Evolutionary conservation across 2,113 vertebrate genomes (phyloP).

Genomic region (Scopus umbretta): DNA sequence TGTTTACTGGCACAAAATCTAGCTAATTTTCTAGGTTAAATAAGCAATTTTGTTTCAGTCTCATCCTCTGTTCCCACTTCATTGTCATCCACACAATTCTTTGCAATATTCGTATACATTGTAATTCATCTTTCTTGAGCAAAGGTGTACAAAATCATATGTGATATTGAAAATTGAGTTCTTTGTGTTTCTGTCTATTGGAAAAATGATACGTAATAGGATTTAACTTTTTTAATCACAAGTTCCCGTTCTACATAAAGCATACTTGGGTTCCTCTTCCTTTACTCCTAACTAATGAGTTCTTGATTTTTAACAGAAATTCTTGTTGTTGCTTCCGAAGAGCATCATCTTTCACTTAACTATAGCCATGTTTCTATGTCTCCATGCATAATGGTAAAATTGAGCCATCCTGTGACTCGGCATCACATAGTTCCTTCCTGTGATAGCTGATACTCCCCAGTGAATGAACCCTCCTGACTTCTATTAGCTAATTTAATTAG

Average conservation of each 20-base stretch:
- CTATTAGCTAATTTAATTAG: background rate
- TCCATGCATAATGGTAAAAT: accelerated
- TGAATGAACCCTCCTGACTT: background rate
- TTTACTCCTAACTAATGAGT: too few species aligned
- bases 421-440: background rate
- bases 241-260: background rate
- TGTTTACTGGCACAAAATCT: background rate
- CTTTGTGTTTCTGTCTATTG: background rate
- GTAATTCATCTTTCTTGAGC: background rate
- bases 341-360: background rate
- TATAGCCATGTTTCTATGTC: background rate
- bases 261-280: background rate
- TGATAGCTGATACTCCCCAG: background rate
- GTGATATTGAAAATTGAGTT: background rate
- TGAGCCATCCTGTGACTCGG: background rate
- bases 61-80: background rate
- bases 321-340: background rate
- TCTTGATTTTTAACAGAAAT: background rate
- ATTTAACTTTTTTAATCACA: background rate
- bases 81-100: background rate
- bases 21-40: background rate
- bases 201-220: background rate
- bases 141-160: background rate
- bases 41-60: background rate
- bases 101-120: background rate